Evolutionary conservation across 1,140 invertebrate genomes (phyloP).

Genomic region (Trichogramma pretiosum): DNA sequence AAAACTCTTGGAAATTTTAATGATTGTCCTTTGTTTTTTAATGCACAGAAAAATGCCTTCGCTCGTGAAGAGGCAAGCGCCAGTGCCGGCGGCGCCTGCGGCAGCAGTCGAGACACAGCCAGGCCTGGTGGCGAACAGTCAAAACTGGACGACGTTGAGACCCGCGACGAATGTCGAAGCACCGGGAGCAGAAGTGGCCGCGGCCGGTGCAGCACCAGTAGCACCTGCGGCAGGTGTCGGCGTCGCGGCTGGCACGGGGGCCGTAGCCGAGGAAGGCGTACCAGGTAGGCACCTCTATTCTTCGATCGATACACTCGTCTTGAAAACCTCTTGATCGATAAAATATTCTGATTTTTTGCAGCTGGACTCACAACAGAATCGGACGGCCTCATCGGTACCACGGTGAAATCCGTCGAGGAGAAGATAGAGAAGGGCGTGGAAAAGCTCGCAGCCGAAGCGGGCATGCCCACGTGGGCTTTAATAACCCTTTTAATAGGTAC

Average conservation of each 20-base stretch:
- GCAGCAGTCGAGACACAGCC: background rate
- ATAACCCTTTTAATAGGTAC: conserved; percentile 64
- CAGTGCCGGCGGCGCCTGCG: background rate
- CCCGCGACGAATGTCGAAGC: conserved; percentile 7
- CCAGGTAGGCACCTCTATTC: no score
- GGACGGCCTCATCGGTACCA: conserved; percentile 19
- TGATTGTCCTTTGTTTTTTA: no score
- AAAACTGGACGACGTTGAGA: conserved; percentile 18
- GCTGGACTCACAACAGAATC: conserved; percentile 14
- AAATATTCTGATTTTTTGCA: no score
- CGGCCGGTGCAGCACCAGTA: conserved; percentile 12
- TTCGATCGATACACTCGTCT: no score
- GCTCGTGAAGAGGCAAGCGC: conserved; percentile 24
- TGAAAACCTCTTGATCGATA: no score
- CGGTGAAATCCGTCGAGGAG: conserved; percentile 30
- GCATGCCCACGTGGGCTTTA: conserved; percentile 63
- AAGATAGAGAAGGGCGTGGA: conserved; percentile 42
- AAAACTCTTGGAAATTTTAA: no score
- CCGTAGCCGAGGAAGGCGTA: background rate
- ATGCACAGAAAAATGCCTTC: conserved; percentile 38
- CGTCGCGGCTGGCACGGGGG: no score
- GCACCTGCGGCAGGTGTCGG: background rate
- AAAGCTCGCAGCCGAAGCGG: conserved; percentile 52
- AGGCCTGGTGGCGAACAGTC: background rate
- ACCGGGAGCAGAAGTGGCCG: conserved; percentile 19